Evolutionary conservation across 2,797 vertebrate genomes (phyloP).

Genomic region (Cyclura pinguis): DNA sequence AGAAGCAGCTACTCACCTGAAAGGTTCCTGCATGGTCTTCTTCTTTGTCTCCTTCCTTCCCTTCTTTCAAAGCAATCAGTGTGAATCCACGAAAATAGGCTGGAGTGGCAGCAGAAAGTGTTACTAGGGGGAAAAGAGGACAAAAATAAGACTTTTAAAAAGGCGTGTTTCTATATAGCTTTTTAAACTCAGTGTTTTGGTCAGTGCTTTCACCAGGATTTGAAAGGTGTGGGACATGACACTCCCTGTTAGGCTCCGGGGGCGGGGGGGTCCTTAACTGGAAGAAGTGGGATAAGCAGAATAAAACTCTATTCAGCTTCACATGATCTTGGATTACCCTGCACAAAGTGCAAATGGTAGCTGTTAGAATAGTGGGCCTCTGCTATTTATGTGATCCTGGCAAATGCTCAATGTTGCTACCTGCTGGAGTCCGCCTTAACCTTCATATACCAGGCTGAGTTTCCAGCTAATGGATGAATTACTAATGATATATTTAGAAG

Average conservation of each 20-base stretch:
- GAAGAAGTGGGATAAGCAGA: not conserved
- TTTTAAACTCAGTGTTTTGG: not conserved
- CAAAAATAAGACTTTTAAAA: not conserved
- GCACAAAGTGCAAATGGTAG: not conserved
- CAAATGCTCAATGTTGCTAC: not conserved
- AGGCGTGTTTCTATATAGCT: too few relatives aligned
- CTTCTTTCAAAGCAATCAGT: conserved; percentile 92
- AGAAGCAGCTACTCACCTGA: conserved; percentile 84
- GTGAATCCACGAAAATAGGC: conserved; percentile 98
- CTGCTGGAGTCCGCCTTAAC: not conserved
- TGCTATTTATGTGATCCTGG: not conserved
- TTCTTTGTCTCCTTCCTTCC: conserved; percentile 92
- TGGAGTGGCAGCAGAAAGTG: conserved; percentile 88
- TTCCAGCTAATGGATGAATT: not conserved
- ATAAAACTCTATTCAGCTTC: not conserved
- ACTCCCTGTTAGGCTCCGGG: not conserved
- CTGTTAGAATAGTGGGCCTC: not conserved
- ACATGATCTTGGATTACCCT: not conserved
- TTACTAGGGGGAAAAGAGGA: conserved; percentile 82
- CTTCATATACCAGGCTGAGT: not conserved
- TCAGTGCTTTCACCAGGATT: not conserved
- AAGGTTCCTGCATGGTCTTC: conserved; percentile 94
- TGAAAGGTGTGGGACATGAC: not conserved
- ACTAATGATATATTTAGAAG: not conserved
- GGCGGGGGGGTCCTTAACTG: not conserved